Base-by-base conservation (phyloP, 2,113 vertebrate genomes). In the Muntiacus reevesi region DNA sequence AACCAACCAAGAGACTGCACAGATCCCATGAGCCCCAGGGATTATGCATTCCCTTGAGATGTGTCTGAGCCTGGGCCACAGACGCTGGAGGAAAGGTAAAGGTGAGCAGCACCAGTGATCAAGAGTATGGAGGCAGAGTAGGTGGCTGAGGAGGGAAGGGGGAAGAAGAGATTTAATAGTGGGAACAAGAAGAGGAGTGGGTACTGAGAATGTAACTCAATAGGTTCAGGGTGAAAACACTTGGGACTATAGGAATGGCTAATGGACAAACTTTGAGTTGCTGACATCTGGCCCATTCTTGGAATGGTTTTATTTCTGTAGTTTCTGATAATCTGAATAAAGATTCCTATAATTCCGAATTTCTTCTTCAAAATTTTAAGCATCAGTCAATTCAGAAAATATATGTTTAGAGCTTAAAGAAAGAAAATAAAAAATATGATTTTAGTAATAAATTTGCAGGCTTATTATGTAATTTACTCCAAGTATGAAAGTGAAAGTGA, bases 391-490 rank as follows among this genome's bases (percentile, higher is more conserved):
- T 64, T 95, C 40, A 95, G 55, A 90, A 15, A 27, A 45, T 55
- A 57, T 25, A 81, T 2, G 55, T 64, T 17, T 16, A 86, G 14
- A 45, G 25, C 79, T 96, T 84, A 25, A 95, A 87, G 81, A 87
- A 94, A 74, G 36, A 76, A 79, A 36, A n/a, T 6, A 17, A 36
- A 71, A 64, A 85, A 59, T 47, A 43, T 74, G 60, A 54, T 14
- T 88, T 96, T 92, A 84, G 55, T 55, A 89, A 92, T 92, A 52
- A 88, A 97, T 95, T 54, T 93, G 16, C n/a, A 89, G 86, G 91
- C 4, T 93, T 95, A 87, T 83, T 94, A 92, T 45, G 88, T 60
- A 81, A 74, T 36, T 84, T 94, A 96, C 6, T 88, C 27, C 50
- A 19, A 55, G 60, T 71, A 5, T 87, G 95, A 50, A 50, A 50